Evolutionary conservation across 2,888 invertebrate species (phyloP).

Genomic region (Habroteleia sp.): DNA sequence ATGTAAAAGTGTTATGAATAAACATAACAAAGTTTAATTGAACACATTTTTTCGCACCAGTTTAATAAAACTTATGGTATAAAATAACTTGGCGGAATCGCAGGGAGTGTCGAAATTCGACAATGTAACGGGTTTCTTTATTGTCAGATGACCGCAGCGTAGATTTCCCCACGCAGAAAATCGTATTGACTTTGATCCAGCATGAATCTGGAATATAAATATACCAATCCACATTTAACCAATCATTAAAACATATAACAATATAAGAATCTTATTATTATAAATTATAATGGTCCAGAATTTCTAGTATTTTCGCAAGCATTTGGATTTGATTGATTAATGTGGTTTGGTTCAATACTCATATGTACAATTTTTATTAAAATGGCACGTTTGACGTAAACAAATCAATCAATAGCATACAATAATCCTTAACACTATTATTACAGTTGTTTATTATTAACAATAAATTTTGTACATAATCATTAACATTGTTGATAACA

Average conservation of each 20-base stretch:
- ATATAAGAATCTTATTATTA: neutral
- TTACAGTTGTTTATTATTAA: conserved; percentile 67
- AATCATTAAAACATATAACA: conserved; percentile 35
- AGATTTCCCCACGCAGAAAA: conserved; percentile 58
- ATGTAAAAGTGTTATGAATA: neutral
- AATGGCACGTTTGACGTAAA: conserved; percentile 77
- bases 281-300: too few species aligned
- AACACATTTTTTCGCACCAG: conserved; percentile 16
- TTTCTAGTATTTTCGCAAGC: too few species aligned
- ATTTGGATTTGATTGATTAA: conserved; percentile 41
- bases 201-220: conserved; percentile 48
- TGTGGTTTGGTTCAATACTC: conserved; percentile 64
- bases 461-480: conserved; percentile 77
- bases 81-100: conserved; percentile 19
- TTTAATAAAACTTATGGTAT: conserved; percentile 13
- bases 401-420: conserved; percentile 66
- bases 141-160: conserved; percentile 73
- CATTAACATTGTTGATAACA: conserved; percentile 39
- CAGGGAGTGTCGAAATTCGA: conserved; percentile 17
- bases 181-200: conserved; percentile 61
- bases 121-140: conserved; percentile 65
- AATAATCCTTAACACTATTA: conserved; percentile 62
- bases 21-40: neutral
- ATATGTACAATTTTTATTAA: conserved; percentile 75
- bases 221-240: conserved; percentile 52